These are phyloP conservation scores for Serripes groenlandicus DNA, from an alignment of 2,888 invertebrate species.

Conservation along the genomic window DNA sequence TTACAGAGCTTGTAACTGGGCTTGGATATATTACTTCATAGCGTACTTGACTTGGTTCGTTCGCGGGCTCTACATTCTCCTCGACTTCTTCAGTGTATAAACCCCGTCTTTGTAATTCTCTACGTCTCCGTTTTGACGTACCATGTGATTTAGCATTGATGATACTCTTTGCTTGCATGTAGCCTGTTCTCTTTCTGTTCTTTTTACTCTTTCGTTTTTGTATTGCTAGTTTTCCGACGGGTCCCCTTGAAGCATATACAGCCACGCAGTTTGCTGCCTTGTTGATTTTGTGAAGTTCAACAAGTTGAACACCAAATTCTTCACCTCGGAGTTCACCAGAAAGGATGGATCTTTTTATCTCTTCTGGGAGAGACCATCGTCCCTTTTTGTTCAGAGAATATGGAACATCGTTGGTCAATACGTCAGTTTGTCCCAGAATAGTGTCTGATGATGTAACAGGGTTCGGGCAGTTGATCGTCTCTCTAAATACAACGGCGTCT, in stretches of 20 bases:
- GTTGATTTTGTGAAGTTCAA: constrained; percentile 66
- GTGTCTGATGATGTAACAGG: not conserved
- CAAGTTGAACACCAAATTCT: constrained; percentile 59
- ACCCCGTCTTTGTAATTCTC: constrained; percentile 8
- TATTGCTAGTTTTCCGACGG: constrained; percentile 7
- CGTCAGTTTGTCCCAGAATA: not conserved
- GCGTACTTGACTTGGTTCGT: constrained; percentile 41
- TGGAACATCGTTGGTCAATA: constrained; percentile 53
- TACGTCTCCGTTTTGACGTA: constrained; percentile 5
- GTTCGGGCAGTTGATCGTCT: constrained; percentile 1
- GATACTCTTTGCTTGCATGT: constrained; percentile 59
- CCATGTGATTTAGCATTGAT: constrained; percentile 25
- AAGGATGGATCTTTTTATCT: constrained; percentile 63
- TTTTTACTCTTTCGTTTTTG: constrained; percentile 30
- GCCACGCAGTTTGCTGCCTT: constrained; percentile 62
- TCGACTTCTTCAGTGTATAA: constrained; percentile 1
- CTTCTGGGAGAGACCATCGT: constrained; percentile 74
- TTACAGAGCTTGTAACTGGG: constrained; percentile 65
- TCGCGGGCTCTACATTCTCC: not conserved
- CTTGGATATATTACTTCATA: constrained; percentile 69
- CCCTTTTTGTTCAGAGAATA: constrained; percentile 79
- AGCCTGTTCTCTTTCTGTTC: constrained; percentile 34
- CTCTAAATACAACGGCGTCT: constrained; percentile 26
- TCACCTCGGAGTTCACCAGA: constrained; percentile 40
- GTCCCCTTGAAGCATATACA: constrained; percentile 41